Conservation (phyloP, 2,113 vertebrate genomes). For the Caloenas nicobarica region DNA sequence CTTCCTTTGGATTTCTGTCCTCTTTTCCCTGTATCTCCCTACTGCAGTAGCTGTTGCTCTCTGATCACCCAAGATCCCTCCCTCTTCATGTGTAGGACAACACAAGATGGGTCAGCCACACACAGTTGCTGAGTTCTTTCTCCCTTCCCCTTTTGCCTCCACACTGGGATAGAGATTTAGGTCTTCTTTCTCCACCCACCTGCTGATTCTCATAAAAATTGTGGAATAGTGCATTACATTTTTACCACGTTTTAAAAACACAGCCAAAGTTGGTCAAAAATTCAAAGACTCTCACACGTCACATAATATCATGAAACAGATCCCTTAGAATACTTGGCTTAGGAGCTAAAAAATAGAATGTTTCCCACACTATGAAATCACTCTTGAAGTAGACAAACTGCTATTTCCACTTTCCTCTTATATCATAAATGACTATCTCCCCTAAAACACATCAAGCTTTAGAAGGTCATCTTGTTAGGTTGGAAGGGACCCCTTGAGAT, state of each 20-base stretch:
- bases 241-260: neutral
- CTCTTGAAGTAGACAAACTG: neutral
- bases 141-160: neutral
- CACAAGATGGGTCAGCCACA: neutral
- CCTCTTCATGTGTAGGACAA: neutral
- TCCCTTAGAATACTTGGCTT: neutral
- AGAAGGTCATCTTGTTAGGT: neutral
- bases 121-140: neutral
- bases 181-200: neutral
- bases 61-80: rapidly evolving
- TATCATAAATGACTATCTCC: neutral
- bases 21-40: neutral
- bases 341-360: neutral
- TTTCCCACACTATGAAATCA: neutral
- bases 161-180: neutral
- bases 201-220: neutral
- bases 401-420: neutral
- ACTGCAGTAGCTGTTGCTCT: neutral
- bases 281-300: neutral
- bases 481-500: neutral
- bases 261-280: neutral
- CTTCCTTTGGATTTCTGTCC: neutral
- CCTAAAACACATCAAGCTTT: neutral
- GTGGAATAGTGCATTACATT: neutral
- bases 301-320: neutral